These are phyloP conservation scores for Spea bombifrons DNA, from an alignment of 2,113 vertebrate species.

Conservation along the genomic window DNA sequence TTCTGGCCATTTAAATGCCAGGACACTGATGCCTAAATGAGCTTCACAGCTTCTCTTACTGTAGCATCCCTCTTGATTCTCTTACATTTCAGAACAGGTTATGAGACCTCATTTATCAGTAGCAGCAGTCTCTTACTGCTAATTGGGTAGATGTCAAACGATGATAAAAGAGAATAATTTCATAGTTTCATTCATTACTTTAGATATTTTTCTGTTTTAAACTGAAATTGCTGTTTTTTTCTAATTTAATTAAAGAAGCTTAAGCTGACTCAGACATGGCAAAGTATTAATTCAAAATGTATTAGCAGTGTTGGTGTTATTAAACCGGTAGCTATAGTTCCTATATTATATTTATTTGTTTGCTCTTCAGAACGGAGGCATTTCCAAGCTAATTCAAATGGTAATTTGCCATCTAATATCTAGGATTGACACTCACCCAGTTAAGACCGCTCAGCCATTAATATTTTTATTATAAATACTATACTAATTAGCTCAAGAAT, in stretches of 20 bases:
- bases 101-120: constrained; percentile 47
- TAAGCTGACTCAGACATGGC: constrained; percentile 31
- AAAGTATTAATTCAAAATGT: constrained; percentile 37
- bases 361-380: too few species aligned
- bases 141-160: constrained; percentile 50
- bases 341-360: neutral
- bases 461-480: too few species aligned
- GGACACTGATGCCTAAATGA: constrained; percentile 45
- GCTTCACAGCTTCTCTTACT: constrained; percentile 21
- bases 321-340: constrained; percentile 12
- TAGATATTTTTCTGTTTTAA: constrained; percentile 34
- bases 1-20: constrained; percentile 9
- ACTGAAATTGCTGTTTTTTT: constrained; percentile 44
- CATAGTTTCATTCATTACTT: constrained; percentile 29
- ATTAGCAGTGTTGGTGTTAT: constrained; percentile 21
- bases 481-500: too few species aligned
- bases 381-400: too few species aligned
- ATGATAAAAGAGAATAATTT: constrained; percentile 33
- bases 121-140: constrained; percentile 50
- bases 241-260: constrained; percentile 49
- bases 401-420: too few species aligned
- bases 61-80: constrained; percentile 32
- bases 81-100: constrained; percentile 48
- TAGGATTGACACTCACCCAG: too few species aligned
- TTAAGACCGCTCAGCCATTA: too few species aligned